phyloP scores from a whole-genome alignment of 2,888 invertebrate species.

The Opisthograptis luteolata region DNA sequence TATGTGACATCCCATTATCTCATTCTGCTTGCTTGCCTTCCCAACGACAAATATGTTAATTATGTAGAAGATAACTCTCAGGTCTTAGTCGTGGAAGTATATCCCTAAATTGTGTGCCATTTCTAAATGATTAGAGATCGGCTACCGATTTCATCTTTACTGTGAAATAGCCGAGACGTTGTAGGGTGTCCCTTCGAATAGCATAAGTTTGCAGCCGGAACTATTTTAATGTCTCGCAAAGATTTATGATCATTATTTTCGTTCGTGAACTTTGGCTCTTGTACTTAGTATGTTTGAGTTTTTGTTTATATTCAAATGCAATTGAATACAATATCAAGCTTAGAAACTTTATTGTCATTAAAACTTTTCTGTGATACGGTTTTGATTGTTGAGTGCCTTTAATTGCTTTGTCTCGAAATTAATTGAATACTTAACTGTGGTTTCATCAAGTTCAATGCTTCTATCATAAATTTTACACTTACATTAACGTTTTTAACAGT shows the following conservation, averaged over 20 bases:
- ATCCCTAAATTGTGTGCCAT: background rate
- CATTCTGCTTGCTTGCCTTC: too few relatives aligned
- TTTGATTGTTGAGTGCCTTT: background rate
- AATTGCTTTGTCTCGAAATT: too few relatives aligned
- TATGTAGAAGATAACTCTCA: too few relatives aligned
- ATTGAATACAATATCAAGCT: background rate
- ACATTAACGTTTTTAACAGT: too few relatives aligned
- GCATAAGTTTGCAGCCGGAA: constrained; percentile 37
- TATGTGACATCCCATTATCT: background rate
- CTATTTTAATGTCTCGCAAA: constrained; percentile 37
- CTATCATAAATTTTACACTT: too few relatives aligned
- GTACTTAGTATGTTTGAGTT: constrained; percentile 9
- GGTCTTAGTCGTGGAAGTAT: too few relatives aligned
- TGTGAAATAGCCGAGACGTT: constrained; percentile 60
- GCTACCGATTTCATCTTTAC: constrained; percentile 1
- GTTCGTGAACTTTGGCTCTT: constrained; percentile 28
- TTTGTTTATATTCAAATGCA: constrained; percentile 9
- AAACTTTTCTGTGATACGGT: background rate
- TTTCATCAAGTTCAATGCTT: too few relatives aligned
- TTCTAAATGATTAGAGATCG: background rate
- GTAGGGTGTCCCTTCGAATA: constrained; percentile 51
- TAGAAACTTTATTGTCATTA: background rate
- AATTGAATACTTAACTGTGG: too few relatives aligned
- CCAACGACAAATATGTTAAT: too few relatives aligned
- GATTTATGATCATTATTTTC: constrained; percentile 40